Evolutionary conservation across 2,797 vertebrate species (phyloP), one percentile per base, ranked within the genome.

Genomic region (Halcyon leucocephala): DNA sequence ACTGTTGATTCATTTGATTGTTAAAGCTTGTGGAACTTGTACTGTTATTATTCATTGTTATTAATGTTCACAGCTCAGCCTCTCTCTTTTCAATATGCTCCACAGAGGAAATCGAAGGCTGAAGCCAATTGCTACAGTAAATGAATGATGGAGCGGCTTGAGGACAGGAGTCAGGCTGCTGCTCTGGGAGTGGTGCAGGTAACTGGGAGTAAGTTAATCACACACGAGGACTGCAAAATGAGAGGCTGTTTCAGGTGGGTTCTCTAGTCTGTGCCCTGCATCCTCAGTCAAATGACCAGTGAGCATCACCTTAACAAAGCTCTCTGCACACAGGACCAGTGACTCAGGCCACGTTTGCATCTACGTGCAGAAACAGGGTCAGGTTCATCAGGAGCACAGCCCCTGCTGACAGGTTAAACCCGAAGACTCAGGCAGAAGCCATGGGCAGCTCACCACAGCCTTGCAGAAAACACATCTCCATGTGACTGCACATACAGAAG

Each of bases 31-130:
- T 95, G 94, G 67, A 95, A 95, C 90, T 86, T 5, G 1, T 49
- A 29, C 76, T n/a, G 67, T 85, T 95, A 96, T 95, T 95, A 95
- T 60, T 97, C 94, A 95, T 62, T 92, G 55, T 97, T 97, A 97
- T 95, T 91, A 95, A 97, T 92, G 95, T 46, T 94, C 90, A 64
- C 85, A 92, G 80, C 44, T 85, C 90, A 80, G 91, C 83, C 91
- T 89, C 73, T 90, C 91, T 89, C 88, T 77, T 93, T 86, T 90
- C 95, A 96, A 90, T 90, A 77, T 5, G 67, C 69, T 95, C 91
- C 81, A 70, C 60, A 78, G 81, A 94, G 88, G 90, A 96, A 97
- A 96, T 92, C 60, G 28, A 96, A 97, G 86, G 78, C 90, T 94
- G 90, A 93, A 92, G 74, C 87, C 77, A 84, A 90, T 94, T 4